Evolutionary conservation across 2,888 invertebrate species (phyloP), one percentile per base, ranked within the genome.

Genomic region (Plebejus melissa): DNA sequence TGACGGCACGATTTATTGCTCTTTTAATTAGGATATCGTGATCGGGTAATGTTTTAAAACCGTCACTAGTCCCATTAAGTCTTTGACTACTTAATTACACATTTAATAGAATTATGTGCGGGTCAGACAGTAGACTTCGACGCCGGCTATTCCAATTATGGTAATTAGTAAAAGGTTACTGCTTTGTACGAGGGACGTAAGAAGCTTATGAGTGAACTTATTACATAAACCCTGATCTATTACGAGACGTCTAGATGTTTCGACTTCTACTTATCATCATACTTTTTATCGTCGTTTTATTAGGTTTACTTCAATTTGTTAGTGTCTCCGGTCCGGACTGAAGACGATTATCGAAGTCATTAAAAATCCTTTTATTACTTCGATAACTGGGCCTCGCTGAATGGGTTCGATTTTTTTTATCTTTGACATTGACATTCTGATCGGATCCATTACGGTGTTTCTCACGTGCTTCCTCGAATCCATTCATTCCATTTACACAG

Each of bases 401-500:
- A 83, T 86, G 85, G 84, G 85, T 84, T 84, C 85, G 81, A 85
- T 81, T 80, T 82, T 80, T 83, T 83, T 88, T 87, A 87, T 85
- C 84, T 83, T 80, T 85, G 88, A 87, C 88, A 86, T 86, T 87
- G 87, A 88, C 88, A 90, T 90, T 90, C 90, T 88, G 85, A 83
- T 85, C 82, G 85, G 83, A 80, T 84, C 87, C 89, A 88, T 89
- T 88, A 88, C 87, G 82, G 80, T 80, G 79, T 85, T 85, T 88
- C 90, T 86, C 87, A 85, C 87, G 86, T 85, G 86, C 83, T 91
- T 91, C 91, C 87, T 83, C 86, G 91, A 90, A 91, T 82, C 86
- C 92, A 91, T 91, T 91, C 90, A 91, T 86, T 85, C 85, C 85
- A 83, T 86, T 86, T 85, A 83, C 83, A 82, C 82, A 77, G 77